Evolutionary conservation across 2,888 invertebrate species (phyloP).

Genomic region (Dryobota labecula): DNA sequence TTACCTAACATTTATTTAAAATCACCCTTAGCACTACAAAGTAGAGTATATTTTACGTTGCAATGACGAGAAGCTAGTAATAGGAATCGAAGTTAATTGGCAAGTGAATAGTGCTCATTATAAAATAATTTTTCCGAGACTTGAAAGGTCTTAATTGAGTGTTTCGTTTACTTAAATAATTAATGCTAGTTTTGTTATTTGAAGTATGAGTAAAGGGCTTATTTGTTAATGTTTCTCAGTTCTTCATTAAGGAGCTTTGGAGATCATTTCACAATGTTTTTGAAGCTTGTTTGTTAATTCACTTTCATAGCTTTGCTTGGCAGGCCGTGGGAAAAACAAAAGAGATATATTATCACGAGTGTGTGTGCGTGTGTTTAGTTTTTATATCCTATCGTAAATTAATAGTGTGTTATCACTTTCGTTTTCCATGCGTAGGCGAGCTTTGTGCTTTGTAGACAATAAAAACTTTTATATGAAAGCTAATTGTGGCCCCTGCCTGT

Average conservation of each 20-base stretch:
- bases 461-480: conserved; percentile 18
- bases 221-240: conserved; percentile 66
- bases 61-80: conserved; percentile 19
- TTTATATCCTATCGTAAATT: conserved; percentile 45
- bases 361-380: conserved; percentile 22
- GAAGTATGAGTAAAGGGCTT: conserved; percentile 62
- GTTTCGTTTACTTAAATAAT: conserved; percentile 63
- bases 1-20: conserved; percentile 20
- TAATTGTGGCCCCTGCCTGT: no score
- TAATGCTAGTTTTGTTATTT: conserved; percentile 57
- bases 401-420: conserved; percentile 53
- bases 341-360: conserved; percentile 31
- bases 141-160: conserved; percentile 65
- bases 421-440: conserved; percentile 34
- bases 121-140: conserved; percentile 62
- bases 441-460: conserved; percentile 11
- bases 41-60: conserved; percentile 36
- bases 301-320: conserved; percentile 21
- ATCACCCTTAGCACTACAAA: neutral
- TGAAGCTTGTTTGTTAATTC: conserved; percentile 47
- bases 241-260: conserved; percentile 51
- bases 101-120: conserved; percentile 69
- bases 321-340: conserved; percentile 60
- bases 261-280: conserved; percentile 60
- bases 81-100: conserved; percentile 59